Evolutionary conservation across 1,140 invertebrate genomes (phyloP).

Genomic region (Linepithema humile): DNA sequence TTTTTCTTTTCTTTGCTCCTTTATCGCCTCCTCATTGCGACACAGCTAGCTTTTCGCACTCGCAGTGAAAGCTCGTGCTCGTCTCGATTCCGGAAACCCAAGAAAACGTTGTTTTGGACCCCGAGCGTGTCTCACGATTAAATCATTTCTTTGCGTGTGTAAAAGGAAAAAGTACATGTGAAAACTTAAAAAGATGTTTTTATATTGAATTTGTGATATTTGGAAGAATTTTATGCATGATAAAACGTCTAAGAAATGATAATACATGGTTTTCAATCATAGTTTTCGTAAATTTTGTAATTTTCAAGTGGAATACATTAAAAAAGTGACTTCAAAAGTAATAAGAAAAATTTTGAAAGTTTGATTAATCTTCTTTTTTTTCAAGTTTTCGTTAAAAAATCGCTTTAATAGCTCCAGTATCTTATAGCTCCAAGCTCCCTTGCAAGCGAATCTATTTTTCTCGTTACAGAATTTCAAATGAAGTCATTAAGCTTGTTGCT

Average conservation of each 20-base stretch:
- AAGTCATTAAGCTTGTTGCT: background rate
- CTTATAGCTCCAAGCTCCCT: background rate
- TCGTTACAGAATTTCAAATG: background rate
- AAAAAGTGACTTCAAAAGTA: conserved; percentile 1
- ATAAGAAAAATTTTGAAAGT: background rate
- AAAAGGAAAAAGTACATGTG: no score
- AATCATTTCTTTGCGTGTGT: background rate
- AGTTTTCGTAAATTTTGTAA: background rate
- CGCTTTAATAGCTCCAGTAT: background rate
- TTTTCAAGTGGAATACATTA: background rate
- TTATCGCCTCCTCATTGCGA: conserved; percentile 26
- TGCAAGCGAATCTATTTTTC: background rate
- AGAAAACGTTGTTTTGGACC: background rate
- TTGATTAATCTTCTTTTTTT: background rate
- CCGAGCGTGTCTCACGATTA: background rate
- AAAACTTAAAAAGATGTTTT: background rate
- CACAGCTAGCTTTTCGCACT: conserved; percentile 31
- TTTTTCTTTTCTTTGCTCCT: background rate
- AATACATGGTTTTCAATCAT: background rate
- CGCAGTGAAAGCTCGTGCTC: conserved; percentile 17
- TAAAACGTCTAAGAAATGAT: no score
- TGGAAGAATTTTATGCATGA: no score
- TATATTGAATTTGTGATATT: background rate
- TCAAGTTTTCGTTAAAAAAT: conserved; percentile 2
- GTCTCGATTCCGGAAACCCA: conserved; percentile 33